A percentile compares a stretch with the other conserved stretches of the same genome.
These are phyloP conservation scores for Pedionomus torquatus DNA, from an alignment of 2,113 vertebrate species.

Conservation along the genomic window DNA sequence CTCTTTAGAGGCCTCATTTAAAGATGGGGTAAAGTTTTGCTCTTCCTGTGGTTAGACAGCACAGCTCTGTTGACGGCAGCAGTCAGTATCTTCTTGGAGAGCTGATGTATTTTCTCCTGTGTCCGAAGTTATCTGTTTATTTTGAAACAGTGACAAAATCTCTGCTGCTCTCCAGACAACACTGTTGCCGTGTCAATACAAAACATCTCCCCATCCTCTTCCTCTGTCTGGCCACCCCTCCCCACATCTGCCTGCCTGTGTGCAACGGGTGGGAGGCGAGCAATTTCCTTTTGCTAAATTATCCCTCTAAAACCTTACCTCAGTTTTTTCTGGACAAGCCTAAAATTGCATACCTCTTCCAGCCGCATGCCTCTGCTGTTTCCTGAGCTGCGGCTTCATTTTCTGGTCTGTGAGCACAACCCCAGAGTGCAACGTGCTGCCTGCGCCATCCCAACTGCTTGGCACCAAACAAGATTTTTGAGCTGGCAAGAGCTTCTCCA, in stretches of 20 bases:
- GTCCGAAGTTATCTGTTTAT: constrained; percentile 1
- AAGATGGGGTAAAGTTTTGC: background rate
- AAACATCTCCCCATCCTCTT: background rate
- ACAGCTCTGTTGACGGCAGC: accelerated
- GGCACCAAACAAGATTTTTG: background rate
- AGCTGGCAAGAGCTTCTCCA: background rate
- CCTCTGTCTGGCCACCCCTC: background rate
- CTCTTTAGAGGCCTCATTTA: background rate
- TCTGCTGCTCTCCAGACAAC: background rate
- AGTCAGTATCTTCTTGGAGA: background rate
- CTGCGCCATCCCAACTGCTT: accelerated
- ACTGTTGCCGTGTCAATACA: accelerated
- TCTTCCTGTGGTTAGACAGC: background rate
- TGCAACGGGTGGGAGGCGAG: background rate
- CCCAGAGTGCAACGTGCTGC: accelerated
- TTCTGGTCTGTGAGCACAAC: background rate
- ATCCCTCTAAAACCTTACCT: background rate
- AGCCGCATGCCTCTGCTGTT: background rate
- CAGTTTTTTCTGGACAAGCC: constrained; percentile 4
- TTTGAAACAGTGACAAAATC: constrained; percentile 13
- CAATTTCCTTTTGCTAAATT: background rate
- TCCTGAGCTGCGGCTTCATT: background rate
- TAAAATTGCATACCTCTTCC: background rate
- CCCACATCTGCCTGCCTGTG: background rate
- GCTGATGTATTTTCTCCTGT: background rate